These are phyloP conservation scores for Myotis vivesi DNA, from an alignment of 2,797 vertebrate species.

Conservation along the genomic window DNA sequence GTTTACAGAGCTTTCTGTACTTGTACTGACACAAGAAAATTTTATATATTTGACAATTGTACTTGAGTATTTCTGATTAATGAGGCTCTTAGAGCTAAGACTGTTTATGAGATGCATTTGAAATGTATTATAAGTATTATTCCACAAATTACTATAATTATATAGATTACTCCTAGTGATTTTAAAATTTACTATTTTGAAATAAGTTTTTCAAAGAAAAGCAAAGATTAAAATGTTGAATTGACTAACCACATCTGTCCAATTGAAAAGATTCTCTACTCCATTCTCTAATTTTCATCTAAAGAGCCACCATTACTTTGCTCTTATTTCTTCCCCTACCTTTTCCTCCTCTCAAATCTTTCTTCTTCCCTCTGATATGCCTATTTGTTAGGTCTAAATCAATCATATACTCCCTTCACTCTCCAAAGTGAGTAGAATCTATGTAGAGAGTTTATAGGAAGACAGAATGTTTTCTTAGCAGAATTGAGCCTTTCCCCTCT, in stretches of 20 bases:
- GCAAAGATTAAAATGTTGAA: not conserved
- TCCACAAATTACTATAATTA: constrained; percentile 40
- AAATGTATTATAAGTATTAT: constrained; percentile 44
- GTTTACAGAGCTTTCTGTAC: constrained; percentile 55
- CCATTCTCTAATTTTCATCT: constrained; percentile 2
- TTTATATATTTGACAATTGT: constrained; percentile 53
- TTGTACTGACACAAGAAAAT: constrained; percentile 47
- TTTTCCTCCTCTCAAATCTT: not conserved
- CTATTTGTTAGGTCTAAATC: not conserved
- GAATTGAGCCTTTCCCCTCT: not conserved
- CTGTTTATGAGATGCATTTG: constrained; percentile 55
- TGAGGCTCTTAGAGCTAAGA: constrained; percentile 43
- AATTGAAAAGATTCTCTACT: not conserved
- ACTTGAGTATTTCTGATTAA: constrained; percentile 62
- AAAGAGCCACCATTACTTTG: not conserved
- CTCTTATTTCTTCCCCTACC: not conserved
- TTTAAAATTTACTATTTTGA: not conserved
- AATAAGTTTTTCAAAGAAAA: constrained; percentile 4
- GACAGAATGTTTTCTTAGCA: not conserved
- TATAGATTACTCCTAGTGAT: not conserved
- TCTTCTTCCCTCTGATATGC: not conserved
- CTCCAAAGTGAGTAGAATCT: not conserved
- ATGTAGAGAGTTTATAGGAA: not conserved
- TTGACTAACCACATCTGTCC: not conserved
- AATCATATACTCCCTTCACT: not conserved